A percentile compares a stretch with the other conserved stretches of the same genome.
Evolutionary conservation across 2,888 invertebrate species (phyloP).

Genomic region (Nipponacmea schrenckii): DNA sequence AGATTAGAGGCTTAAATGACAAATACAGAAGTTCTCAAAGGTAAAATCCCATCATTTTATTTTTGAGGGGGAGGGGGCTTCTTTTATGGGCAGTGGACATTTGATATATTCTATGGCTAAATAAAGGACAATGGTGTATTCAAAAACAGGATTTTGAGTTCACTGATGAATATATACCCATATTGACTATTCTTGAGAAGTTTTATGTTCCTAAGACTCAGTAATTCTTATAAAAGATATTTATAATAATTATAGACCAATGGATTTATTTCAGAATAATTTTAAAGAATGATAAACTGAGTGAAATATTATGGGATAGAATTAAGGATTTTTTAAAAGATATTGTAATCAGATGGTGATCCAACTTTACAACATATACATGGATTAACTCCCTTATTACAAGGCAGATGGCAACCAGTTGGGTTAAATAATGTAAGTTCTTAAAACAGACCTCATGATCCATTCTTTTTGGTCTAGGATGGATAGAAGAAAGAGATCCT

Average conservation of each 20-base stretch:
- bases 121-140: too few relatives aligned
- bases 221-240: too few relatives aligned
- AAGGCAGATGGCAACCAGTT: conserved; percentile 56
- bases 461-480: too few relatives aligned
- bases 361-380: conserved; percentile 50
- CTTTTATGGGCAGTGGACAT: too few relatives aligned
- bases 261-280: conserved; percentile 40
- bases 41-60: conserved; percentile 26
- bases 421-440: conserved; percentile 52
- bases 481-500: too few relatives aligned
- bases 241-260: too few relatives aligned
- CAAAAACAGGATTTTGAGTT: too few relatives aligned
- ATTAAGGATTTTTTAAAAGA: conserved; percentile 40
- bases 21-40: conserved; percentile 51
- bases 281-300: conserved; percentile 42
- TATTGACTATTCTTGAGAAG: too few relatives aligned
- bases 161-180: too few relatives aligned
- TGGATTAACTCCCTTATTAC: conserved; percentile 46
- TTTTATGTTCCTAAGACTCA: too few relatives aligned
- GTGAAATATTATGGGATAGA: conserved; percentile 45
- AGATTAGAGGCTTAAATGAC: conserved; percentile 42
- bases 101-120: too few relatives aligned
- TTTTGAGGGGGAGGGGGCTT: not conserved
- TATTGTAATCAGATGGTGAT: conserved; percentile 46
- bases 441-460: too few relatives aligned